Percentiles rank a stretch among this genome's conserved stretches.
Evolutionary conservation across 2,888 invertebrate species (phyloP).

Genomic region (Colletes collaris): DNA sequence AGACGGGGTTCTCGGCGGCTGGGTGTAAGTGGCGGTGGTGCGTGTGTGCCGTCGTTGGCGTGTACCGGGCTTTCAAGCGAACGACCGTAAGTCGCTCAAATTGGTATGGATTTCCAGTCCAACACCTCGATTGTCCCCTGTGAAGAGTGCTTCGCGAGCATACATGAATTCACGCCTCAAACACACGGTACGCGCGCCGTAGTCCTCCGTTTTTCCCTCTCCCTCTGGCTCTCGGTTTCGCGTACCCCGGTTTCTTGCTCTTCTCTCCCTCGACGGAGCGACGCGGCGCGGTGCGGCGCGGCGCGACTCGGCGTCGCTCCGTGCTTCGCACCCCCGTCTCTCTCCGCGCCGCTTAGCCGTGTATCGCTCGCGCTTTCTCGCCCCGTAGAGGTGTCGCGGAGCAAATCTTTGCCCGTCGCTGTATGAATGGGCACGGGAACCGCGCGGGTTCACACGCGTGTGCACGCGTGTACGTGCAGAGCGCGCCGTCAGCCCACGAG

Average conservation of each 20-base stretch:
- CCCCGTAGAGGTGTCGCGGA: constrained; percentile 32
- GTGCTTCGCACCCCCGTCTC: neutral
- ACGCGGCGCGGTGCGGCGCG: no score
- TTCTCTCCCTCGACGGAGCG: constrained; percentile 17
- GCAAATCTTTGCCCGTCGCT: constrained; percentile 44
- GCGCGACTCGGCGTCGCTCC: neutral
- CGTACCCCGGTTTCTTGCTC: constrained; percentile 35
- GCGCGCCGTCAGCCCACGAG: constrained; percentile 52
- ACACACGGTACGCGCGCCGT: constrained; percentile 63
- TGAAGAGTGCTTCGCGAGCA: constrained; percentile 81
- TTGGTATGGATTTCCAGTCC: constrained; percentile 83
- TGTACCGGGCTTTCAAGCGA: constrained; percentile 74
- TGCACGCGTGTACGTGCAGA: constrained; percentile 41
- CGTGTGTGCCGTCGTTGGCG: constrained; percentile 31
- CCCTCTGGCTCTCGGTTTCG: constrained; percentile 24
- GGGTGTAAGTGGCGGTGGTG: neutral
- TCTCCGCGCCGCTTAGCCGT: neutral
- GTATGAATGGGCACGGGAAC: constrained; percentile 45
- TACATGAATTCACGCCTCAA: constrained; percentile 80
- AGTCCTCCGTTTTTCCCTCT: constrained; percentile 48
- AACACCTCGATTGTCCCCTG: constrained; percentile 82
- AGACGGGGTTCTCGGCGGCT: no score
- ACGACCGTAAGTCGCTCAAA: constrained; percentile 80
- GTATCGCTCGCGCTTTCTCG: neutral
- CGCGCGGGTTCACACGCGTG: constrained; percentile 4